A percentile compares a stretch with the other conserved stretches of the same genome.
Evolutionary conservation across 2,888 invertebrate genomes (phyloP).

Genomic region (Cyaniris semiargus): DNA sequence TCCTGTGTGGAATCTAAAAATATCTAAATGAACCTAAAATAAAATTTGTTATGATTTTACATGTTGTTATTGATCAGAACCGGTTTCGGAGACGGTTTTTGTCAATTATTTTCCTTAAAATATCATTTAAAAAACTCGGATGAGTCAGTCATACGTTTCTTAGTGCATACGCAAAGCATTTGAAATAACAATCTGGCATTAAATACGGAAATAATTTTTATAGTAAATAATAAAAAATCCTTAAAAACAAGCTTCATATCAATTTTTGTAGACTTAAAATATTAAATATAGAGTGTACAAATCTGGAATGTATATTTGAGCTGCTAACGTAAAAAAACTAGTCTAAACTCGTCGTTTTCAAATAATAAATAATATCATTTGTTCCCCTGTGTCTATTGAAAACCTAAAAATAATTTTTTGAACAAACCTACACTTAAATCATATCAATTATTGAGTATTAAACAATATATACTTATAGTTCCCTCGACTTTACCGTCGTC

Average conservation of each 20-base stretch:
- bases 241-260: background rate
- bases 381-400: conserved; percentile 7
- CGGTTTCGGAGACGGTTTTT: background rate
- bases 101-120: background rate
- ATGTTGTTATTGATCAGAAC: background rate
- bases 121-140: background rate
- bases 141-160: background rate
- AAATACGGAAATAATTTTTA: background rate
- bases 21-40: background rate
- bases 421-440: conserved; percentile 39
- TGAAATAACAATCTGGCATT: background rate
- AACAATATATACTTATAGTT: conserved; percentile 63
- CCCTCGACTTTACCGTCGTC: conserved; percentile 52
- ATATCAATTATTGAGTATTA: conserved; percentile 25
- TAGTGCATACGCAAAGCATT: background rate
- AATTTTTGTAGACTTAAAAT: background rate
- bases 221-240: background rate
- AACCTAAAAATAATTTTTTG: conserved; percentile 13
- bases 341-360: background rate
- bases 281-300: background rate
- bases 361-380: background rate
- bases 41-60: background rate
- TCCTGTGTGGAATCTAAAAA: background rate
- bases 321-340: background rate
- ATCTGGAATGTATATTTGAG: background rate